Evolutionary conservation across 2,888 invertebrate species (phyloP).

Genomic region (Nipponacmea schrenckii): DNA sequence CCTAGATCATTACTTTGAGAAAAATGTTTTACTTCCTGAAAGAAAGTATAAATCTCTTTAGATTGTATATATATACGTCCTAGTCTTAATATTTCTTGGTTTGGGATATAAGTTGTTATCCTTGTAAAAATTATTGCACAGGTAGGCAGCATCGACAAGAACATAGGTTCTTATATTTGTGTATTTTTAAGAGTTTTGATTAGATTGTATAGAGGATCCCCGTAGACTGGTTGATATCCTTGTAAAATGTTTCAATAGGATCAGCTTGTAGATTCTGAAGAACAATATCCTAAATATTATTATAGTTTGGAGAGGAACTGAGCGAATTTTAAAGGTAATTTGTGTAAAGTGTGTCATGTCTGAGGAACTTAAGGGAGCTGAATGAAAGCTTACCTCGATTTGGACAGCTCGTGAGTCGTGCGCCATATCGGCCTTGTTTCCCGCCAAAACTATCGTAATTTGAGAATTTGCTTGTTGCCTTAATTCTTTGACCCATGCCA

Average conservation of each 20-base stretch:
- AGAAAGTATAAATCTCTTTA: background rate
- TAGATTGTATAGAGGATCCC: too few relatives aligned
- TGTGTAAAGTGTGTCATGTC: background rate
- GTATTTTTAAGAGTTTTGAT: too few relatives aligned
- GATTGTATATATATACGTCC: too few relatives aligned
- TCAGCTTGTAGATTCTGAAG: too few relatives aligned
- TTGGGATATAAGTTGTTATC: too few relatives aligned
- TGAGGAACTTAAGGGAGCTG: background rate
- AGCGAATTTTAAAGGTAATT: too few relatives aligned
- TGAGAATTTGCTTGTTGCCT: constrained; percentile 98
- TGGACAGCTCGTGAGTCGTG: constrained; percentile 64
- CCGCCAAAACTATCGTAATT: constrained; percentile 98
- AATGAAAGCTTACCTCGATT: constrained; percentile 40
- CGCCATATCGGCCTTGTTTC: constrained; percentile 97
- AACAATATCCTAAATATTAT: too few relatives aligned
- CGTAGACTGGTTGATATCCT: too few relatives aligned
- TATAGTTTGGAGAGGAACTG: too few relatives aligned
- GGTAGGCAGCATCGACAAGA: background rate
- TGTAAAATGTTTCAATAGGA: too few relatives aligned
- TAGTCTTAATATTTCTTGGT: too few relatives aligned
- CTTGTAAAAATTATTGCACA: background rate
- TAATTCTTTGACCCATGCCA: constrained; percentile 99
- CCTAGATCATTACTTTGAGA: constrained; percentile 98
- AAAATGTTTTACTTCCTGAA: constrained; percentile 85
- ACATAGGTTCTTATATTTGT: background rate